phyloP scores from a whole-genome alignment of 2,113 vertebrate species.

The Pseudorectes ferrugineus region DNA sequence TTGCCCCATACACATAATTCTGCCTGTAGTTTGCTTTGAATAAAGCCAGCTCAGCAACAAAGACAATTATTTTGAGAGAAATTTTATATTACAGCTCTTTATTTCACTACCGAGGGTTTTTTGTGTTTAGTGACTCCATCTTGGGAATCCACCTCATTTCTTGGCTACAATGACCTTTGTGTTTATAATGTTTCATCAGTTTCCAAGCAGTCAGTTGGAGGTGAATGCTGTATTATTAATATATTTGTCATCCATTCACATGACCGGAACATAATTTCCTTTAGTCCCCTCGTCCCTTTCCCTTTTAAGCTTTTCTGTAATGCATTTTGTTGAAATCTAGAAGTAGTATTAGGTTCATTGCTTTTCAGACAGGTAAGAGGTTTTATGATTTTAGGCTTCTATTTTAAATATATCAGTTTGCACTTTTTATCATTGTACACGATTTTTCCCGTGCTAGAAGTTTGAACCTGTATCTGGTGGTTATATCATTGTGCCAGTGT shows the following conservation, averaged over 20 bases:
- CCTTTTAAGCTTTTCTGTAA: not conserved
- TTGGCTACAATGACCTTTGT: not conserved
- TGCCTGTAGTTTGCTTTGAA: not conserved
- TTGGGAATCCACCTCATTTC: constrained; percentile 13
- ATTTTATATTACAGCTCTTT: constrained; percentile 1
- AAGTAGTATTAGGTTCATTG: not conserved
- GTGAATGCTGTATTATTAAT: not conserved
- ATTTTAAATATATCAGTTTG: not conserved
- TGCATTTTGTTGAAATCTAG: not conserved
- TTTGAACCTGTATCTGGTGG: not conserved
- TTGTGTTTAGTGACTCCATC: not conserved
- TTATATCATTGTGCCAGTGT: not conserved
- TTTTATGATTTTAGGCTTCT: not conserved
- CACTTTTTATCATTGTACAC: accelerated
- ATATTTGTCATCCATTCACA: not conserved
- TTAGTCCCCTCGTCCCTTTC: not conserved
- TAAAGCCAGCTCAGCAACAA: constrained; percentile 25
- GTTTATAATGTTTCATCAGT: constrained; percentile 3
- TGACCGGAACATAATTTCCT: not conserved
- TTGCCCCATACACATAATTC: not conserved
- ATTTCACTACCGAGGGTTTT: constrained; percentile 13
- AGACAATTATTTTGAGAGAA: constrained; percentile 23
- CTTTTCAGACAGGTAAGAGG: not conserved
- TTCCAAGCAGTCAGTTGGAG: not conserved
- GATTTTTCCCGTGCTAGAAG: not conserved